Evolutionary conservation across 2,113 vertebrate genomes (phyloP), one percentile per base, ranked within the genome.

Genomic region (Dinomys branickii): DNA sequence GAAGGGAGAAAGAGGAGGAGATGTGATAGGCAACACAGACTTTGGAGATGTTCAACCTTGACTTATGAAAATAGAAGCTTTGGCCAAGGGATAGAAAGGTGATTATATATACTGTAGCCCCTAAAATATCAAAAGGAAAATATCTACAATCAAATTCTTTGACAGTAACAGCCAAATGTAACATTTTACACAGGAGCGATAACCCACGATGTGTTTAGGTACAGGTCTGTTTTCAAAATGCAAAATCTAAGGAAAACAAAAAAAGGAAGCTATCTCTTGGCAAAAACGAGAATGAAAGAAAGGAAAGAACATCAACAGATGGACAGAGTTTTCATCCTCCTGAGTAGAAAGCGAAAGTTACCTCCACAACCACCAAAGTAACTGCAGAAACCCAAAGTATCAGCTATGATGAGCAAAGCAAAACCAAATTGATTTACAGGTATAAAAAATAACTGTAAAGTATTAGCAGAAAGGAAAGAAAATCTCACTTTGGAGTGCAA

Each of bases 31-130:
- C 73, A 69, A 13, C 17, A 41, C 14, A 61, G 11, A 4, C 4
- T 83, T 73, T 16, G 8, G 44, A 33, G 0, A 10, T 30, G 33
- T 3, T 78, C 38, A 90, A 19, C 2, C 38, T 63, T 9, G 85
- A 10, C 3, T 93, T 90, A 88, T 84, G 28, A 91, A 85, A 82
- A 59, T 33, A 13, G 11, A 73, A 20, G 59, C 26, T 91, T 59
- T 82, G 83, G 22, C 44, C 8, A 47, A 69, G 0, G 3, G 5
- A 22, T 77, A 11, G 17, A 89, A 71, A 85, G 0, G 12, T 24
- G 0, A 35, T 69, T 22, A 41, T 54, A 81, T 26, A n/a, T 9
- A 50, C 47, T 50, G 47, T 3, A 54, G 13, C 10, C 11, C 14
- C 16, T 20, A 65, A 30, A 0, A 24, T 47, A 65, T 13, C 58